Evolutionary conservation across 2,113 vertebrate species (phyloP).

Genomic region (Erythrocercus mccallii): DNA sequence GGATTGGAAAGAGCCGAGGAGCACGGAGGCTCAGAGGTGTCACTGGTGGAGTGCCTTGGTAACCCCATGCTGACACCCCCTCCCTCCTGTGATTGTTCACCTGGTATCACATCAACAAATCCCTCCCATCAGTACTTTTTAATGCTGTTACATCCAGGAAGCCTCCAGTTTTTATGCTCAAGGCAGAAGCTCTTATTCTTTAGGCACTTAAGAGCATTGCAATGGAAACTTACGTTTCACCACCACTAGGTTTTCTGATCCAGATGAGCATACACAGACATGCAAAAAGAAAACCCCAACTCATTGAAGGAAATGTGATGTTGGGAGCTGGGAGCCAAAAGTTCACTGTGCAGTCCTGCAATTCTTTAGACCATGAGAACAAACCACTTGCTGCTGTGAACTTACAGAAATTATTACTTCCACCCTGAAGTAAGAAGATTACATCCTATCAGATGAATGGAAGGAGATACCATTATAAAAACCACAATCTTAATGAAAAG

Average conservation of each 20-base stretch:
- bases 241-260: not conserved
- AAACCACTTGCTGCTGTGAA: not conserved
- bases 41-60: too few species aligned
- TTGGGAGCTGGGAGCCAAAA: not conserved
- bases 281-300: not conserved
- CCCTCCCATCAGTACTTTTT: not conserved
- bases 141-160: not conserved
- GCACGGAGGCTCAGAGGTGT: not conserved
- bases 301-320: not conserved
- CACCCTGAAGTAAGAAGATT: not conserved
- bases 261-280: not conserved
- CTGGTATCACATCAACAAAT: not conserved
- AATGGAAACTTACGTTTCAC: not conserved
- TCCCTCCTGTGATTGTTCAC: not conserved
- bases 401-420: not conserved
- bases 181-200: not conserved
- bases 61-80: too few species aligned
- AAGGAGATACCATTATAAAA: not conserved
- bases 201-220: not conserved
- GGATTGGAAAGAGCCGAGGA: not conserved
- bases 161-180: not conserved
- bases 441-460: not conserved
- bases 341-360: fast-evolving
- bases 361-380: not conserved
- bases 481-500: not conserved